A percentile compares a stretch with the other conserved stretches of the same genome.
phyloP scores from a whole-genome alignment of 2,888 invertebrate species.

The Cryptophagus acutangulus region DNA sequence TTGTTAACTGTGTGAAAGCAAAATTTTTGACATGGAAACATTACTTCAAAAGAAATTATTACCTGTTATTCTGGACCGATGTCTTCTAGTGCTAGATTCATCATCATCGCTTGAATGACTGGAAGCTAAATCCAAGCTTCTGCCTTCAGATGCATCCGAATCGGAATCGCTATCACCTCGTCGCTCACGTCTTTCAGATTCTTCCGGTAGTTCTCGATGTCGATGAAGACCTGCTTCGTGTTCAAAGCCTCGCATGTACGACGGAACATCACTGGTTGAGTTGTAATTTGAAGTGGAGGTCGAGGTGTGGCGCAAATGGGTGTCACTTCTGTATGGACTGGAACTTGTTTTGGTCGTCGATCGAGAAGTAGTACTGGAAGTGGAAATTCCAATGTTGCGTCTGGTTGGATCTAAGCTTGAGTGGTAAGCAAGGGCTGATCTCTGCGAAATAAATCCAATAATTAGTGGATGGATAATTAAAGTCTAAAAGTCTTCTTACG shows the following conservation, averaged over 20 bases:
- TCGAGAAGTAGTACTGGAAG: constrained; percentile 89
- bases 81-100: constrained; percentile 55
- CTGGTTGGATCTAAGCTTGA: constrained; percentile 60
- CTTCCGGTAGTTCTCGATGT: constrained; percentile 50
- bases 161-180: constrained; percentile 64
- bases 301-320: constrained; percentile 75
- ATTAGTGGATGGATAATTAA: constrained; percentile 10
- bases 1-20: constrained; percentile 7
- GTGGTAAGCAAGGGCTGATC: constrained; percentile 79
- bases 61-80: constrained; percentile 18
- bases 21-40: constrained; percentile 1
- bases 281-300: constrained; percentile 87
- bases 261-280: constrained; percentile 71
- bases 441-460: constrained; percentile 43
- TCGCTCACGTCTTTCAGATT: constrained; percentile 39
- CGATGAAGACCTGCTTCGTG: constrained; percentile 54
- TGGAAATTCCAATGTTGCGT: constrained; percentile 86
- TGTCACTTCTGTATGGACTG: constrained; percentile 84
- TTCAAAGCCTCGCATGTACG: constrained; percentile 63
- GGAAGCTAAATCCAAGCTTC: constrained; percentile 86
- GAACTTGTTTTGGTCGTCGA: constrained; percentile 93
- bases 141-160: constrained; percentile 70
- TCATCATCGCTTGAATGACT: constrained; percentile 94
- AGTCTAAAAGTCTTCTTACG: constrained; percentile 40
- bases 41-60: constrained; percentile 24